Evolutionary conservation across 2,888 invertebrate genomes (phyloP), one percentile per base, ranked within the genome.

Genomic region (Eledona agricola): DNA sequence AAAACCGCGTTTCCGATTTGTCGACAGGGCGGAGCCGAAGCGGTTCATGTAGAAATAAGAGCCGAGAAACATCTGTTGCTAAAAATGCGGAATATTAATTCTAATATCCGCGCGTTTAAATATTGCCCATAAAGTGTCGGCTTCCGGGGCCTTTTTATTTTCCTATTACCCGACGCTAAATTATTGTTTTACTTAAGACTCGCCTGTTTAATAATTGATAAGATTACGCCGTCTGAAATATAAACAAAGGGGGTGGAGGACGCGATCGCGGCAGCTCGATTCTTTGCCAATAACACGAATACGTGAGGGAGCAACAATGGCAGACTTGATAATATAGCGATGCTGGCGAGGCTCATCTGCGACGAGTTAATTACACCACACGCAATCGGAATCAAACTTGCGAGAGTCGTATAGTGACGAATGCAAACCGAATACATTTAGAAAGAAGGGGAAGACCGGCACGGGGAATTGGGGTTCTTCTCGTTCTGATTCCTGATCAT

Each of bases 151-250:
- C n/a, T 72, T 73, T 73, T 73, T 73, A 73, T 72, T 72, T 67
- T 71, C 72, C 71, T 70, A 72, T 74, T 74, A 73, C 69, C 67
- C 63, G 60, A 68, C 66, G 67, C 69, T 73, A 73, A 75, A 73
- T 74, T 74, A 75, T 75, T 73, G 74, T 75, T 73, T 74, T 73
- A 73, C 74, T 74, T 73, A 74, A 72, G 69, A 67, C 68, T 69
- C 61, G 71, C 69, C 72, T 70, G 73, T 69, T 74, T 74, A 73
- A 74, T 75, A 75, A 75, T 75, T 74, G 73, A 75, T 73, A 72
- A 73, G 73, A 72, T 72, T 72, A 71, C 66, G 63, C 25, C 46
- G 26, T 6, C 15, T 32, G 34, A 34, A 46, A 46, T 34, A 34
- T 46, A 46, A 46, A 34, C 46, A 35, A 25, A 15, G 26, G 9